These are phyloP conservation scores for Falco columbarius DNA, from an alignment of 2,797 vertebrate genomes.

Conservation along the genomic window DNA sequence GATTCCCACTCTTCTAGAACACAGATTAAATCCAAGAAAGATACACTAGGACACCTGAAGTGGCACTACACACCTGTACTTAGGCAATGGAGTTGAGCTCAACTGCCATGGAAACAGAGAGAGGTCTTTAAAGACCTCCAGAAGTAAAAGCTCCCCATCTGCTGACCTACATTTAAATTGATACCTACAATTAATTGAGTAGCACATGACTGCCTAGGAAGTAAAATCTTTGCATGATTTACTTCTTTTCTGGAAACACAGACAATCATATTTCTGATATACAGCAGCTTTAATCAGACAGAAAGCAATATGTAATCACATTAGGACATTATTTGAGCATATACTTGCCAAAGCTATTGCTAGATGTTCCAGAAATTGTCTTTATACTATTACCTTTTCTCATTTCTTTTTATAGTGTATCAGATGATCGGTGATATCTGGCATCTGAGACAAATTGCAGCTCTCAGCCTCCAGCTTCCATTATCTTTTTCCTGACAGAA, in stretches of 20 bases:
- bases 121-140: background rate
- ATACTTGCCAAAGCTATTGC: background rate
- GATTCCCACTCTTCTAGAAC: background rate
- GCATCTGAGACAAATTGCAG: background rate
- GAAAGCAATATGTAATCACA: background rate
- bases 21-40: background rate
- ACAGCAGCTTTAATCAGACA: background rate
- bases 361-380: background rate
- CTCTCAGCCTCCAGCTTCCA: background rate
- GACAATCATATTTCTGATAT: background rate
- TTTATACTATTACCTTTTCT: background rate
- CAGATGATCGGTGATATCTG: background rate
- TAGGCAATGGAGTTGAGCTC: background rate
- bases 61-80: background rate
- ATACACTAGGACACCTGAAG: background rate
- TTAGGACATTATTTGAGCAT: background rate
- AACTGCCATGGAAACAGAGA: background rate
- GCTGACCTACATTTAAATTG: background rate
- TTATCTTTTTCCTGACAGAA: background rate
- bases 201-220: background rate
- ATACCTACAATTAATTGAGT: background rate
- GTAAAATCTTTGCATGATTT: background rate
- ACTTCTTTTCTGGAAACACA: background rate
- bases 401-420: background rate
- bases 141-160: background rate